Conservation (phyloP, 1,140 invertebrate species). For the Listronotus oregonensis region DNA sequence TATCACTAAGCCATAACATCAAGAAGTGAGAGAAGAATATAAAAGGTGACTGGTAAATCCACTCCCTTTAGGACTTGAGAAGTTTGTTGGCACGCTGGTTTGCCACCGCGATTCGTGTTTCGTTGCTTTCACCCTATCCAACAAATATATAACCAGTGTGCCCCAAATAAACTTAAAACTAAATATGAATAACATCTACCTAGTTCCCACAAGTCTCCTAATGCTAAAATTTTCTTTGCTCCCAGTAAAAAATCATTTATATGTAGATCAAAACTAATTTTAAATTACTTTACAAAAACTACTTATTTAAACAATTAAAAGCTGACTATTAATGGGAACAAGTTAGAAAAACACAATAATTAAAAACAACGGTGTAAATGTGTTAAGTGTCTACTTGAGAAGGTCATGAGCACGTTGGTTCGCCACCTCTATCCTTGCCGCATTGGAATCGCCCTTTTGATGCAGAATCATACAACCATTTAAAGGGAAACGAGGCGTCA, state of each 20-base stretch:
- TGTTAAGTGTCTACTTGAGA: slow-evolving; percentile 70
- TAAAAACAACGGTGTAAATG: slow-evolving; percentile 44
- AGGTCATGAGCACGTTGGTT: slow-evolving; percentile 84
- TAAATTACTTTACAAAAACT: too few relatives aligned
- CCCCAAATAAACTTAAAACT: slow-evolving; percentile 36
- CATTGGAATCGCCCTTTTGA: slow-evolving; percentile 69
- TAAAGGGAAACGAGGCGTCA: slow-evolving; percentile 23
- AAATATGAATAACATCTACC: slow-evolving; percentile 19
- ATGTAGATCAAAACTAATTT: too few relatives aligned
- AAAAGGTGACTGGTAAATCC: slow-evolving; percentile 47
- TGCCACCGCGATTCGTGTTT: slow-evolving; percentile 78
- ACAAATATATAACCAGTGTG: slow-evolving; percentile 51
- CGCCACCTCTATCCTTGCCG: slow-evolving; percentile 81
- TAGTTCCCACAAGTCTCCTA: slow-evolving; percentile 14
- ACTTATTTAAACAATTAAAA: too few relatives aligned
- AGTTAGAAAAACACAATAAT: slow-evolving; percentile 22
- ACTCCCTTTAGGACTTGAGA: slow-evolving; percentile 67
- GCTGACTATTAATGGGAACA: slow-evolving; percentile 29
- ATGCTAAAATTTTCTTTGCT: neutral
- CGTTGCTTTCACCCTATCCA: slow-evolving; percentile 77
- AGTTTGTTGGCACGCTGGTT: slow-evolving; percentile 80
- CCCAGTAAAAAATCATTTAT: neutral
- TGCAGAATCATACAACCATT: slow-evolving; percentile 21
- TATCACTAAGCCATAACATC: slow-evolving; percentile 49
- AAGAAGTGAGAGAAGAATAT: slow-evolving; percentile 52